Base-by-base conservation (phyloP, 2,888 invertebrate genomes). In the Patella ulyssiponensis region DNA sequence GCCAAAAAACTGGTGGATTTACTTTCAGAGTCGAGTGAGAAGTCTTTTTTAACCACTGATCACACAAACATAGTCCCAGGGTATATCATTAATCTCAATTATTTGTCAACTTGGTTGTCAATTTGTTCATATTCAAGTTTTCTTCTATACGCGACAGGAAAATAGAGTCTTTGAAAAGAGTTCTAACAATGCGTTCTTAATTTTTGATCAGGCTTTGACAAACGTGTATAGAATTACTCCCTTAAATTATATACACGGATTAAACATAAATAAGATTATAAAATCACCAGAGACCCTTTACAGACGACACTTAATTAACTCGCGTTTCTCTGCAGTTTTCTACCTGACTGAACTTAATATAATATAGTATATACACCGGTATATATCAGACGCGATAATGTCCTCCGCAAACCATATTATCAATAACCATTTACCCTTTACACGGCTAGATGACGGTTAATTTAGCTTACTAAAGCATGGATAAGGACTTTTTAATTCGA, bases 51-150 rank as follows among this genome's bases (percentile, higher is more conserved):
- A 77, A 74, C 74, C 74, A 64, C 76, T 64, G 79, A 74, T 75
- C 82, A 75, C 74, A 80, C 81, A 79, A 75, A 78, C 79, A 82
- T 77, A 74, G 74, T 75, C 80, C 75, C 73, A 23, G 69, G 64
- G 69, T 74, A 71, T 80, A 82, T 81, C 83, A 80, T 83, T 80
- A 81, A 82, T 83, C 83, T 81, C 82, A 80, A 83, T 83, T 82
- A 83, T 82, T 83, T 83, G 82, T 82, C 78, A 77, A 74, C 80
- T 76, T 79, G 58, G 79, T 72, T 82, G 83, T 83, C 82, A 83
- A 78, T 80, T 80, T 81, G 78, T 79, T 64, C 64, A 64, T 64
- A 23, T 23, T 64, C 64, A 64, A 64, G 64, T 64, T 64, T 64
- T 23, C 64, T 20, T 64, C 64, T 64, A 23, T 64, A 64, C 11